Evolutionary conservation across 2,113 vertebrate species (phyloP).

Genomic region (Choloepus hoffmanni): DNA sequence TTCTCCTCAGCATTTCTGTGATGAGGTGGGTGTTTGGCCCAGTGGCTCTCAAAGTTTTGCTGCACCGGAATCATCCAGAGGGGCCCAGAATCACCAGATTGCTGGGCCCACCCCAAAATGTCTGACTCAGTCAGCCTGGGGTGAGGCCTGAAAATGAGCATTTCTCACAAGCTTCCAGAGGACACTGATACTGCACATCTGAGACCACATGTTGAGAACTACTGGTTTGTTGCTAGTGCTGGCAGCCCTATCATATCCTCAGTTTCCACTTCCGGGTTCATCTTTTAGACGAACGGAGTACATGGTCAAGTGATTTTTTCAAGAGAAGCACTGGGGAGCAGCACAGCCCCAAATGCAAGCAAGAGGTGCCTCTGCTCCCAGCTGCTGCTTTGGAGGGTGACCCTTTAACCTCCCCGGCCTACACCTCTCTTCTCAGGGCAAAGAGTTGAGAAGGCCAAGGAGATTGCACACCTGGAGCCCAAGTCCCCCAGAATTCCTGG

Average conservation of each 20-base stretch:
- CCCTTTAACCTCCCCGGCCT: not conserved
- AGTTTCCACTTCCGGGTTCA: rapidly evolving
- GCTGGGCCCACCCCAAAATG: no score
- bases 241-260: not conserved
- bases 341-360: not conserved
- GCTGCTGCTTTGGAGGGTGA: not conserved
- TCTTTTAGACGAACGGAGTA: not conserved
- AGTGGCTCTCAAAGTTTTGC: no score
- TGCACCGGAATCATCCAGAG: no score
- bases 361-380: not conserved
- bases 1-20: no score
- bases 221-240: not conserved
- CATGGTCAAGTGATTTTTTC: not conserved
- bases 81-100: no score
- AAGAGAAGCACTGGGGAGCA: not conserved
- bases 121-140: no score
- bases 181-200: no score
- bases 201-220: not conserved
- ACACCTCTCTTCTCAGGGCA: not conserved
- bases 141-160: no score
- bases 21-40: no score
- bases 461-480: not conserved
- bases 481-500: not conserved
- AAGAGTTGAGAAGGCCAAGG: not conserved
- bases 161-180: no score